phyloP scores from a whole-genome alignment of 2,888 invertebrate species.

The Anoncus sp. region DNA sequence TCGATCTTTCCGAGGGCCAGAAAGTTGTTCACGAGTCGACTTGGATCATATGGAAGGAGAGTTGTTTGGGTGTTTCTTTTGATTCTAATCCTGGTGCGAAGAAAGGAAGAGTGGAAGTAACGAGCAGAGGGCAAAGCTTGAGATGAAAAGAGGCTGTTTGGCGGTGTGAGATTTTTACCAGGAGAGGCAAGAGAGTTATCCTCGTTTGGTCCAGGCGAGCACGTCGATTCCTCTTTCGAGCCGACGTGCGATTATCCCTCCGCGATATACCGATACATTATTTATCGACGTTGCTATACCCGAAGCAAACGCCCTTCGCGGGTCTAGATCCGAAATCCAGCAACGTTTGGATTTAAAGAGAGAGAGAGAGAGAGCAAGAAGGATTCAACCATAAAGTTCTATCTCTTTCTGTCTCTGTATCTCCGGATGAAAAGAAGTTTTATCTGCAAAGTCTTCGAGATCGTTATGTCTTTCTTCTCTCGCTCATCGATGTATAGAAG shows the following conservation, averaged over 20 bases:
- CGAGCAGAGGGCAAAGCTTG: conserved; percentile 34
- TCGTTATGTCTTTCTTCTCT: conserved; percentile 15
- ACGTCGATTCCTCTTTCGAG: conserved; percentile 67
- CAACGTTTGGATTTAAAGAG: conserved; percentile 60
- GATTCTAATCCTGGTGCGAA: conserved; percentile 1
- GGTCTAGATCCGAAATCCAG: conserved; percentile 64
- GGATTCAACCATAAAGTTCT: conserved; percentile 50
- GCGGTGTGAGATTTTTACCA: conserved; percentile 38
- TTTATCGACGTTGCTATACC: conserved; percentile 68
- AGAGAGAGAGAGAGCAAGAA: conserved; percentile 36
- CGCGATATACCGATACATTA: conserved; percentile 74
- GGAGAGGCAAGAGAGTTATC: conserved; percentile 47
- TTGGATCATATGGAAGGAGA: not conserved
- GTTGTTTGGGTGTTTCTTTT: not conserved
- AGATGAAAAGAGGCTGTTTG: conserved; percentile 42
- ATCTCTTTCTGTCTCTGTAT: too few relatives aligned
- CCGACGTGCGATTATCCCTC: conserved; percentile 71
- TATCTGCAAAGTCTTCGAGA: conserved; percentile 26
- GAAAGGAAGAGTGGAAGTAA: conserved; percentile 16
- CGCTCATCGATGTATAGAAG: not conserved
- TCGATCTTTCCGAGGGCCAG: conserved; percentile 30
- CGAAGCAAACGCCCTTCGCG: conserved; percentile 57
- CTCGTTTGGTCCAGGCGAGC: conserved; percentile 56
- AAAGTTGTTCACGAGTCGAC: conserved; percentile 36
- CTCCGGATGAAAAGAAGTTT: conserved; percentile 36